Evolutionary conservation across 1,140 invertebrate genomes (phyloP), one percentile per base, ranked within the genome.

Genomic region (Palaemon carinicauda): DNA sequence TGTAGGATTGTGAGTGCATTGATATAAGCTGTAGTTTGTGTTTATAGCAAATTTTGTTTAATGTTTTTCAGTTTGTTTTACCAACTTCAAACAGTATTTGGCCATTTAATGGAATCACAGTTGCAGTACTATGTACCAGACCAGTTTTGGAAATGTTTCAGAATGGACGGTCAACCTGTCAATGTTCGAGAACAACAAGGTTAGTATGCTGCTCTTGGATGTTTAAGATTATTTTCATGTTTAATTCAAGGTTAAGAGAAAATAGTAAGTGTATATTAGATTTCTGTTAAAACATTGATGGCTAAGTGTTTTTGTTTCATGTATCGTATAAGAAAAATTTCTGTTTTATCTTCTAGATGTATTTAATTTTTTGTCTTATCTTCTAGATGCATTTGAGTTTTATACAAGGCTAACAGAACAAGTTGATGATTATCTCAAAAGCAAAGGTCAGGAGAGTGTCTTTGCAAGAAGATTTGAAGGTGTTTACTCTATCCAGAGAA

Each of bases 111-210:
- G 56, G 92, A 93, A 84, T 93, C 92, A 84, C 92, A 93, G 89
- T 92, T 94, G 33, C 93, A 94, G 90, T 94, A 93, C 90, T 94
- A 93, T 91, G 92, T 92, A 50, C 94, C 94, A n/a, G 91, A 91
- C 79, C 92, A 92, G 17, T 94, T 94, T 90, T 94, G 93, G 93
- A 93, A 93, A 87, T 93, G 93, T 89, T 93, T 94, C 90, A 91
- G 92, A 78, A 90, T 94, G 87, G 92, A 92, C 90, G 94, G 93
- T 65, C 92, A 93, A 82, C 93, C 93, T 50, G 93, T 94, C 27
- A 94, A 94, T 90, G 91, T 94, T 50, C 89, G 93, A 85, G 94
- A 94, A 88, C 94, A 94, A 89, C 94, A 94, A 90, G 89, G 89
- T 90, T 74, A 52, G 85, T 50, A 29, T 51, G 10, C 7, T 14